phyloP scores from a whole-genome alignment of 2,888 invertebrate species.

The Xestia xanthographa region DNA sequence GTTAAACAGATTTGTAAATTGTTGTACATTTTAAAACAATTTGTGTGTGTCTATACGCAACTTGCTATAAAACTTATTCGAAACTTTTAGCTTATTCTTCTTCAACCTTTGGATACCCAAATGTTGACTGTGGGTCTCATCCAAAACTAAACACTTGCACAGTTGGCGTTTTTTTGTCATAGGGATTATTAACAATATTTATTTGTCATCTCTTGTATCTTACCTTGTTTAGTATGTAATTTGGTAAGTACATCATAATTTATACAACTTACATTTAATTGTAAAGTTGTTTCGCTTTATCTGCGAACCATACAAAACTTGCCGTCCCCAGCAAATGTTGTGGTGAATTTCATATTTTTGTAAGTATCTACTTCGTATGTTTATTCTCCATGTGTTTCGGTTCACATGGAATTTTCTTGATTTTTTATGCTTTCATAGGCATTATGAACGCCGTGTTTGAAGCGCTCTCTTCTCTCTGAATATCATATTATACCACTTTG shows the following conservation, averaged over 20 bases:
- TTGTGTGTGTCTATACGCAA: too few relatives aligned
- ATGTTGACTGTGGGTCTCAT: too few relatives aligned
- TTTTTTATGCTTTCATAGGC: slow-evolving; percentile 90
- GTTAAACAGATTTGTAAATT: too few relatives aligned
- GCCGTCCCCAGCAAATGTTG: slow-evolving; percentile 89
- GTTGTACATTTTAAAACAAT: too few relatives aligned
- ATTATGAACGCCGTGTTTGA: slow-evolving; percentile 84
- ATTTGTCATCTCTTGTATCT: too few relatives aligned
- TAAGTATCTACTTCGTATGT: slow-evolving; percentile 90
- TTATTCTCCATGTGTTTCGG: slow-evolving; percentile 90
- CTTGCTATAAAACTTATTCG: too few relatives aligned
- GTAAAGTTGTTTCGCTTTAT: slow-evolving; percentile 52
- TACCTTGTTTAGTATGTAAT: neutral
- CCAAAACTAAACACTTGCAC: too few relatives aligned
- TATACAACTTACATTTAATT: neutral
- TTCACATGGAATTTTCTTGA: slow-evolving; percentile 90
- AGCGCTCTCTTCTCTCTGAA: slow-evolving; percentile 84
- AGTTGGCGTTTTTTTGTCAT: too few relatives aligned
- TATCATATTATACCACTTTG: slow-evolving; percentile 85
- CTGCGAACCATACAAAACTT: slow-evolving; percentile 78
- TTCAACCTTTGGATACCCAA: too few relatives aligned
- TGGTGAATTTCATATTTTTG: slow-evolving; percentile 91
- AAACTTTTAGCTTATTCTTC: too few relatives aligned
- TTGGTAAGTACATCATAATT: neutral
- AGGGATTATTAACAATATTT: too few relatives aligned